Evolutionary conservation across 2,888 invertebrate species (phyloP).

Genomic region (Eurois occulta): DNA sequence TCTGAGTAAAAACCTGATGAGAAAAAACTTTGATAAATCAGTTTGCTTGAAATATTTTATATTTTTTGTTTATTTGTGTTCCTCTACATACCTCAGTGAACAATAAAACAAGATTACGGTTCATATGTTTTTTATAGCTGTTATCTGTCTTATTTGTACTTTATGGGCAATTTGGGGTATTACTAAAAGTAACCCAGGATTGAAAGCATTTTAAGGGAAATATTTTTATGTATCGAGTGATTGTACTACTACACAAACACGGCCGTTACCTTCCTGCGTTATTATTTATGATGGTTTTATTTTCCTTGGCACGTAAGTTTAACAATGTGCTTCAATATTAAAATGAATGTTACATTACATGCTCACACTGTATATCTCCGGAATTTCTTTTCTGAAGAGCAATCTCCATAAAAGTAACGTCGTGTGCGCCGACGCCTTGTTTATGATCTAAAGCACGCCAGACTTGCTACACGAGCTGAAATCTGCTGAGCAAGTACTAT

Average conservation of each 20-base stretch:
- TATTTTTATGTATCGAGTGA: slow-evolving; percentile 35
- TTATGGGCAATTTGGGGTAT: slow-evolving; percentile 72
- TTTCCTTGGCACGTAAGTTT: slow-evolving; percentile 35
- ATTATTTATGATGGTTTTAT: slow-evolving; percentile 49
- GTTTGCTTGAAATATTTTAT: slow-evolving; percentile 44
- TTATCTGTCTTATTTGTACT: slow-evolving; percentile 74
- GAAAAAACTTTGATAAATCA: slow-evolving; percentile 55
- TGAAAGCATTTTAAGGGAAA: slow-evolving; percentile 67
- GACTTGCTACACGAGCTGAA: slow-evolving; percentile 49
- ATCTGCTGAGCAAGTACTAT: slow-evolving; percentile 55
- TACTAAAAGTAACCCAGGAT: slow-evolving; percentile 72
- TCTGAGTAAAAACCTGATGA: slow-evolving; percentile 54
- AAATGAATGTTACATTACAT: slow-evolving; percentile 57
- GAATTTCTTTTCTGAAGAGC: slow-evolving; percentile 64
- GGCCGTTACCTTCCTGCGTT: slow-evolving; percentile 5
- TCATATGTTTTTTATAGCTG: slow-evolving; percentile 77
- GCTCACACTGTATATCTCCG: slow-evolving; percentile 54
- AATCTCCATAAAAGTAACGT: slow-evolving; percentile 72
- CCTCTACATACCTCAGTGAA: slow-evolving; percentile 57
- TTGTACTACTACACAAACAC: slow-evolving; percentile 15
- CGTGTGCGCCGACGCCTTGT: slow-evolving; percentile 66
- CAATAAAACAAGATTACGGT: slow-evolving; percentile 75
- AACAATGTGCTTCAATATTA: slow-evolving; percentile 55
- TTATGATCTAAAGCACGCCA: slow-evolving; percentile 66
- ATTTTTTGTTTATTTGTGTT: slow-evolving; percentile 46